Conservation (phyloP, 1,140 invertebrate genomes). For the Trialeurodes vaporariorum region DNA sequence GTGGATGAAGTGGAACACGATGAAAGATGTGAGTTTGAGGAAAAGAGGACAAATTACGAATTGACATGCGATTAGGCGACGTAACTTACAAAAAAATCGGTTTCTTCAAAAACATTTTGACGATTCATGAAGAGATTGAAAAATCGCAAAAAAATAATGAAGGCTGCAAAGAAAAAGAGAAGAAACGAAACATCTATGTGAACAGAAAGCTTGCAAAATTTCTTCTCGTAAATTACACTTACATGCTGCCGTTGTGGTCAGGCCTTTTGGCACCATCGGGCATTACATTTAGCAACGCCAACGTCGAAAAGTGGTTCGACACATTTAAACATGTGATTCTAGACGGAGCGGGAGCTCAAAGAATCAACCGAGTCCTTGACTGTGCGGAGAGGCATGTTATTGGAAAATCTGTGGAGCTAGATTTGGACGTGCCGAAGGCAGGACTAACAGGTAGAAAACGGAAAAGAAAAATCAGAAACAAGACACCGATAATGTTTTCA, state of each 20-base stretch:
- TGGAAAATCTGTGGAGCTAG: not conserved
- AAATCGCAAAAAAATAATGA: not conserved
- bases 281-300: not conserved
- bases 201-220: not conserved
- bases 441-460: not conserved
- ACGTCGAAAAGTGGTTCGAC: not conserved
- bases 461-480: not conserved
- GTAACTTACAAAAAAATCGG: not conserved
- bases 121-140: not conserved
- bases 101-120: not conserved
- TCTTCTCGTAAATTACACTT: not conserved
- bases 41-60: not conserved
- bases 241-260: not conserved
- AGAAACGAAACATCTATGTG: too few relatives aligned
- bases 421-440: not conserved
- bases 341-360: not conserved
- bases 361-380: not conserved
- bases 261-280: not conserved
- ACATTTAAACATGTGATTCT: not conserved
- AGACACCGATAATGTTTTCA: not conserved
- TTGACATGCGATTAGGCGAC: not conserved
- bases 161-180: too few relatives aligned
- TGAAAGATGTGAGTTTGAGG: not conserved
- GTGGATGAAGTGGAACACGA: not conserved
- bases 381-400: not conserved